Conservation (phyloP, 2,888 invertebrate species). For the Drosophila nr. medialis region DNA sequence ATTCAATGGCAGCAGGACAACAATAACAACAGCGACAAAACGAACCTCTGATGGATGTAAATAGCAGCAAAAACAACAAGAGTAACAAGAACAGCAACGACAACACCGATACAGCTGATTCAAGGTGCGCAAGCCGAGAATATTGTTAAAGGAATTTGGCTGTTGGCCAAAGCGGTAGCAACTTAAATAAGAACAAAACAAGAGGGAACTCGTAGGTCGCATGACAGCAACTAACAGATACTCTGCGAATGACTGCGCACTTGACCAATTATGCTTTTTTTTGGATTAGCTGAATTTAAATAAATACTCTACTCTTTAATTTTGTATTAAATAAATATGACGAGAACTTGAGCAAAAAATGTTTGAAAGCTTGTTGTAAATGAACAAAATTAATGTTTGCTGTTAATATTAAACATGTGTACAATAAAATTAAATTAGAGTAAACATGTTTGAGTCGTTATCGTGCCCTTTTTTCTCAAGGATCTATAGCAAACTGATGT, state of each 20-base stretch:
- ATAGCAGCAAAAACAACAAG: slow-evolving; percentile 43
- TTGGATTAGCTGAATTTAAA: background rate
- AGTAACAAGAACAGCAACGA: slow-evolving; percentile 6
- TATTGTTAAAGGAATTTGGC: slow-evolving; percentile 57
- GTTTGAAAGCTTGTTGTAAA: background rate
- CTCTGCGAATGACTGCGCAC: slow-evolving; percentile 18
- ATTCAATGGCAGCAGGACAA: slow-evolving; percentile 64
- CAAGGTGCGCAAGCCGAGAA: slow-evolving; percentile 51
- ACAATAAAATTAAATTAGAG: background rate
- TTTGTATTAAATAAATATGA: no score
- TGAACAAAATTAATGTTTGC: background rate
- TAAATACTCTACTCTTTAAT: background rate
- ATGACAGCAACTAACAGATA: slow-evolving; percentile 11
- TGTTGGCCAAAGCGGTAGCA: slow-evolving; percentile 52
- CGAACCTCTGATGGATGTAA: slow-evolving; percentile 69
- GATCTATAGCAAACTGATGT: slow-evolving; percentile 18
- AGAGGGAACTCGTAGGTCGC: slow-evolving; percentile 13
- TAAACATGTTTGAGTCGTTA: background rate
- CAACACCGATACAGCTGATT: slow-evolving; percentile 49
- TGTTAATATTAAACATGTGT: background rate
- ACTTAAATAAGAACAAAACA: slow-evolving; percentile 62
- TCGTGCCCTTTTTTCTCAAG: background rate
- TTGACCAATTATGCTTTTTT: no score
- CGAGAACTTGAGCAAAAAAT: background rate
- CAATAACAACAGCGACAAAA: slow-evolving; percentile 19